Percentiles rank a stretch among this genome's conserved stretches.
phyloP scores from a whole-genome alignment of 2,797 vertebrate species.

The Sebastes variabilis region DNA sequence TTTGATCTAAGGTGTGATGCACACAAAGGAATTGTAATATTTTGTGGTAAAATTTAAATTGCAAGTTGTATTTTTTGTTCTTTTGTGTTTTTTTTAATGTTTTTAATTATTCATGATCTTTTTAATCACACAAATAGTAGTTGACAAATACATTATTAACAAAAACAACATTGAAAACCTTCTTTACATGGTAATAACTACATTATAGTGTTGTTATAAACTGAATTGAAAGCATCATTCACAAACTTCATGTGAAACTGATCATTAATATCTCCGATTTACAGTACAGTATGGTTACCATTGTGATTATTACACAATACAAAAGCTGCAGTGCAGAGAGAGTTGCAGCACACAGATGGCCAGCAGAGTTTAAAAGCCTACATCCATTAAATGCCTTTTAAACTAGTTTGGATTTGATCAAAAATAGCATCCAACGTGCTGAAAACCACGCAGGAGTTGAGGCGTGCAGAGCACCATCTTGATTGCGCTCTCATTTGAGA shows the following conservation, averaged over 20 bases:
- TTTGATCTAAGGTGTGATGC: background rate
- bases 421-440: background rate
- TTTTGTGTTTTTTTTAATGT: background rate
- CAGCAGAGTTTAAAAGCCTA: slow-evolving; percentile 20
- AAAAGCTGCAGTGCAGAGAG: background rate
- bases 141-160: background rate
- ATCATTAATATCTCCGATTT: background rate
- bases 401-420: background rate
- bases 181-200: background rate
- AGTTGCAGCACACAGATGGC: background rate
- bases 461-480: background rate
- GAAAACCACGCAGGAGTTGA: background rate
- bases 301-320: background rate
- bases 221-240: background rate
- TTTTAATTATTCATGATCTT: background rate
- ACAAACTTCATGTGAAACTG: background rate
- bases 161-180: background rate
- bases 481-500: slow-evolving; percentile 3
- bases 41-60: background rate
- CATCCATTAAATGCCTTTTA: slow-evolving; percentile 9
- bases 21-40: background rate
- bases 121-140: background rate
- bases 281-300: background rate
- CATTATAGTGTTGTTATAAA: background rate
- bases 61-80: background rate